Base-by-base conservation (phyloP, 2,797 vertebrate species). In the Telmatherina bonti region DNA sequence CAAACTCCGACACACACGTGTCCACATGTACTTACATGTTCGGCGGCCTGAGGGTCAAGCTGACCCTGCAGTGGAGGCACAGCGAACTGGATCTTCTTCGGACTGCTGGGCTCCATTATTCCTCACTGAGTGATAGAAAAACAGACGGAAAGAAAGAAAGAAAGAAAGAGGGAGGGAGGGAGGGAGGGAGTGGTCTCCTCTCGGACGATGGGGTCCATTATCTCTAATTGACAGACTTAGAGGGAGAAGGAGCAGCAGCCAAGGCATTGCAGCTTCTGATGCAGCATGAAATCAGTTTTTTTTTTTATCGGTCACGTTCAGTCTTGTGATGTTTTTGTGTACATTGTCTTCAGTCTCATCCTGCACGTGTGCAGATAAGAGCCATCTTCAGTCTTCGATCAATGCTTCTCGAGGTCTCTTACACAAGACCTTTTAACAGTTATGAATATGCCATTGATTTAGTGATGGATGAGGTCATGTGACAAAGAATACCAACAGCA, bases 71-170 rank as follows among this genome's bases (percentile, higher is more conserved):
- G 96, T 5, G 95, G 93, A 31, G 97, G 97, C 24, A 95, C 95
- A 7, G 94, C 93, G 80, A 98, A 98, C 74, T 98, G 97, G 93
- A 98, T 97, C 94, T 97, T 98, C 94, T 98, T 98, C 11, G 96
- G 97, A 89, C 96, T 98, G 92, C 96, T 95, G 83, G 96, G 96
- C 90, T 98, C 97, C 97, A 98, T 93, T 90, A 85, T 81, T 75
- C 77, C 79, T 82, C 83, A 89, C 79, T 79, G 82, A 84, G 72
- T 62, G 73, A 49, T 27, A 43, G 79, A 87, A 73, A 74, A 76
- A 82, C 71, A 85, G 78, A 81, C 8, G 7, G 79, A 74, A 8
- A 36, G 76, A 78, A 0, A 59, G 76, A 80, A 29, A 67, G 76
- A 75, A 72, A 68, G 76, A 71, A 72, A 72, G 79, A 76, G 82